Evolutionary conservation across 2,888 invertebrate species (phyloP), one percentile per base, ranked within the genome.

Genomic region (Schrankia costaestrigalis): DNA sequence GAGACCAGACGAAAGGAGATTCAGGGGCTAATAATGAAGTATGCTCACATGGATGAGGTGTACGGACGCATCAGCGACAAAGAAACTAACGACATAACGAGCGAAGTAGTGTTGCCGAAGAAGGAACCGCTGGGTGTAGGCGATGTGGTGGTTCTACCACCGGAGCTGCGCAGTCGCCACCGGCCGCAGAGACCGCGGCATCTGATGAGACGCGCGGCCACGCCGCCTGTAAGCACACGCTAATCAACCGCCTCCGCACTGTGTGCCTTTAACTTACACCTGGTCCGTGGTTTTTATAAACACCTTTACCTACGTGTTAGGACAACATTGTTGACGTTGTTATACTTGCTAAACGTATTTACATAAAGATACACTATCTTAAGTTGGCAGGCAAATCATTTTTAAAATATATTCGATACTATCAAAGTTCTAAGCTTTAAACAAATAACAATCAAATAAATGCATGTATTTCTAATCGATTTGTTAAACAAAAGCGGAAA

Each of bases 1-100:
- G 94, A 95, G 71, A 93, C 93, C 6, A 92, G 93, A 57, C 90
- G 95, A 19, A 95, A 95, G 63, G 95, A 96, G 68, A 94, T 95
- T 40, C 93, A 94, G 71, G 92, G 93, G 58, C 85, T 96, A 39
- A 94, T 95, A 42, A 90, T 93, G 89, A 95, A 95, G 72, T 95
- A 95, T 72, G 92, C 94, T 15, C 94, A 93, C 26, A 82, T 95
- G 49, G 94, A 94, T 58, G 93, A 94, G 62, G 90, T 90, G 36
- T 93, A 92, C 73, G 91, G 89, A 11, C 83, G 90, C 12, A 77
- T 84, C 26, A 80, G 71, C 4, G 80, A 79, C 18, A 82, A 76
- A 41, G 77, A 75, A 18, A 36, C 59, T 17, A 80, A 75, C 46
- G 76, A 71, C 18, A 78, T 71, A 48, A 60, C 65, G 41, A 60